These are phyloP conservation scores for Panzeria rudis DNA, from an alignment of 2,888 invertebrate genomes.

Conservation along the genomic window DNA sequence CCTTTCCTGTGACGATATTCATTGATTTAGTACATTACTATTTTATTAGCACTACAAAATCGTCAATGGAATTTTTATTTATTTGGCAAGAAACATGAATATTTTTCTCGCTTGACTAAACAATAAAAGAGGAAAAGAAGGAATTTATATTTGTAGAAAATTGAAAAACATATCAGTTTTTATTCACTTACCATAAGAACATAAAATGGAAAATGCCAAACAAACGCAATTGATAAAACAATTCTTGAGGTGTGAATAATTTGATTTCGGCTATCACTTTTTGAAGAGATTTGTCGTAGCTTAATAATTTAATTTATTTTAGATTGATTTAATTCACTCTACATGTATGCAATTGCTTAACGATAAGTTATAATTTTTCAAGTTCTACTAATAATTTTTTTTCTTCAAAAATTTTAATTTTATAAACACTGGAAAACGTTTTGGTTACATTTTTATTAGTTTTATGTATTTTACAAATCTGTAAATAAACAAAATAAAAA, in stretches of 20 bases:
- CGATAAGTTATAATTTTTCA: slow-evolving; percentile 27
- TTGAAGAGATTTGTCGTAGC: slow-evolving; percentile 63
- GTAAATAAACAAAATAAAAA: slow-evolving; percentile 34
- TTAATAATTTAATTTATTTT: slow-evolving; percentile 57
- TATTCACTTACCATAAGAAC: slow-evolving; percentile 73
- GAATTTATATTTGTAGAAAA: slow-evolving; percentile 27
- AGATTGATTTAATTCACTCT: slow-evolving; percentile 47
- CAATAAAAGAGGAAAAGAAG: slow-evolving; percentile 49
- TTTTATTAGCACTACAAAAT: slow-evolving; percentile 12
- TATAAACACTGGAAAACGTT: slow-evolving; percentile 35
- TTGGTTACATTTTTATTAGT: slow-evolving; percentile 28
- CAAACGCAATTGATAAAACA: slow-evolving; percentile 66
- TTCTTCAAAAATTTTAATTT: slow-evolving; percentile 35
- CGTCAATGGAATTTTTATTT: slow-evolving; percentile 39
- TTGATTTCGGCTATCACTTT: slow-evolving; percentile 66
- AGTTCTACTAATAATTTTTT: slow-evolving; percentile 14
- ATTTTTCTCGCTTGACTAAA: slow-evolving; percentile 64
- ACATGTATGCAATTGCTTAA: slow-evolving; percentile 46
- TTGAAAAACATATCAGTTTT: slow-evolving; percentile 25
- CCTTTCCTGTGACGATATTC: no score
- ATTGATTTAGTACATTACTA: not conserved
- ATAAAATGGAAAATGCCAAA: slow-evolving; percentile 74
- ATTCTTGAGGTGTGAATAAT: slow-evolving; percentile 69
- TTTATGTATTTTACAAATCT: slow-evolving; percentile 32
- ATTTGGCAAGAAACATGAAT: slow-evolving; percentile 51